Percentiles rank a stretch among this genome's conserved stretches.
phyloP scores from a whole-genome alignment of 2,888 invertebrate genomes.

The Philereme vetulata region DNA sequence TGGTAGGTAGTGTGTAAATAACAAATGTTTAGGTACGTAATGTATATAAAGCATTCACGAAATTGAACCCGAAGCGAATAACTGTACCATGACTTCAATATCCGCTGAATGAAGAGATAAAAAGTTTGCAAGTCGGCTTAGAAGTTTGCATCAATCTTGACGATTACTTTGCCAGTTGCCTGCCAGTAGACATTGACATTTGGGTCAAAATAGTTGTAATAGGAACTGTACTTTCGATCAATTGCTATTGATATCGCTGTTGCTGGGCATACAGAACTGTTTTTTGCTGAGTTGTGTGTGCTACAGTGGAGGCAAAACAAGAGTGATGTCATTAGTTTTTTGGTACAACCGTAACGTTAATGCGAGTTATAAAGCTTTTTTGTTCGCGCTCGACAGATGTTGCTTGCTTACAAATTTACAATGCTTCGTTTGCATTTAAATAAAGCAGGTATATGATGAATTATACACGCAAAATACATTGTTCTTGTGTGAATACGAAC shows the following conservation, averaged over 20 bases:
- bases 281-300: slow-evolving; percentile 49
- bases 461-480: slow-evolving; percentile 19
- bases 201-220: slow-evolving; percentile 62
- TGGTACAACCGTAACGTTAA: slow-evolving; percentile 59
- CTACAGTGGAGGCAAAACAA: slow-evolving; percentile 50
- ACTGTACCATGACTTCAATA: slow-evolving; percentile 57
- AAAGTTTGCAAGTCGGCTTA: slow-evolving; percentile 31
- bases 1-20: slow-evolving; percentile 48
- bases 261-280: slow-evolving; percentile 50
- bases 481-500: slow-evolving; percentile 21
- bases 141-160: slow-evolving; percentile 26
- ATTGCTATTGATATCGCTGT: slow-evolving; percentile 58
- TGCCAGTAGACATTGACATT: slow-evolving; percentile 50
- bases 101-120: slow-evolving; percentile 44
- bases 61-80: slow-evolving; percentile 53
- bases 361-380: slow-evolving; percentile 71
- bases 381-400: slow-evolving; percentile 67
- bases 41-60: slow-evolving; percentile 42
- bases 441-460: slow-evolving; percentile 25
- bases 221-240: slow-evolving; percentile 67
- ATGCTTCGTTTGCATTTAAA: slow-evolving; percentile 65
- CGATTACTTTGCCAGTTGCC: slow-evolving; percentile 33
- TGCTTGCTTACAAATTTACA: slow-evolving; percentile 46
- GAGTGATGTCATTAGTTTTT: slow-evolving; percentile 76
- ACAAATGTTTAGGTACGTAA: slow-evolving; percentile 50